Percentiles rank a stretch among this genome's conserved stretches.
Conservation (phyloP, 1,140 invertebrate genomes). For the Meloidogyne chitwoodi region DNA sequence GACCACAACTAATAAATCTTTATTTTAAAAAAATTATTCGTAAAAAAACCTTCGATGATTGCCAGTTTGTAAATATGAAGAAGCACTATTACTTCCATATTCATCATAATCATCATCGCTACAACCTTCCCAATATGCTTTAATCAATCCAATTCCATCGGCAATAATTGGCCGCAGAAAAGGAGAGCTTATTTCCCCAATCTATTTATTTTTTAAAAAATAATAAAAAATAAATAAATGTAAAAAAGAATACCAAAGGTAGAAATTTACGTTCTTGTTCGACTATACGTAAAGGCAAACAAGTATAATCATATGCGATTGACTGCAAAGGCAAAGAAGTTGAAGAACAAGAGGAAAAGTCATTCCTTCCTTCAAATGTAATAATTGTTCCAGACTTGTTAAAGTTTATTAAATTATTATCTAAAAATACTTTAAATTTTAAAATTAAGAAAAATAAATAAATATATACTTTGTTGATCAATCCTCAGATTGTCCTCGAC, state of each 20-base stretch:
- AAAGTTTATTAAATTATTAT: background rate
- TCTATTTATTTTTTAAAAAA: background rate
- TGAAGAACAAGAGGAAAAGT: background rate
- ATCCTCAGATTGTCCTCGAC: background rate
- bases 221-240: background rate
- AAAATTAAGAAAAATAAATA: background rate
- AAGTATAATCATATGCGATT: conserved; percentile 28
- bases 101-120: conserved; percentile 9
- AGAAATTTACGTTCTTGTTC: conserved; percentile 20
- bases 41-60: too few species aligned
- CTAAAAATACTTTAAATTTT: background rate
- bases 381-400: background rate
- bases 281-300: conserved; percentile 15
- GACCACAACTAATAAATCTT: too few species aligned
- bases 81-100: background rate
- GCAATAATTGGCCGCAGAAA: conserved; percentile 25
- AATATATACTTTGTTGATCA: background rate
- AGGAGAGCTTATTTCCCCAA: background rate
- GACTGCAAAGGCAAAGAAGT: conserved; percentile 2
- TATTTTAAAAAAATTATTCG: too few species aligned
- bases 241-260: background rate
- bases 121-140: conserved; percentile 26
- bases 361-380: background rate
- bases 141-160: conserved; percentile 28
- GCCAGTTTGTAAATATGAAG: background rate